phyloP scores from a whole-genome alignment of 1,140 invertebrate genomes.

The Sogatella furcifera region DNA sequence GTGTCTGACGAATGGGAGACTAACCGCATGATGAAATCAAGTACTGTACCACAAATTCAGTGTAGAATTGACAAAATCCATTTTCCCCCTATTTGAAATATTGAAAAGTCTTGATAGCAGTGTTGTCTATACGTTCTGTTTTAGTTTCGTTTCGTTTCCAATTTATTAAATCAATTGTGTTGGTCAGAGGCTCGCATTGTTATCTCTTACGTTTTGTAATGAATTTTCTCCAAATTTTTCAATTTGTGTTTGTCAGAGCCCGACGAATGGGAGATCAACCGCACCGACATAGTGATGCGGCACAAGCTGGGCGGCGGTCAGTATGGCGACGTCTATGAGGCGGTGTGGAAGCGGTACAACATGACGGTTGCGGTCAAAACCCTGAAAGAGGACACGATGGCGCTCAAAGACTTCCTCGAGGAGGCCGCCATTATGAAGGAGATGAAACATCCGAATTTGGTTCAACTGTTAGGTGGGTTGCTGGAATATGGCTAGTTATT shows the following conservation, averaged over 20 bases:
- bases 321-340: conserved; percentile 99
- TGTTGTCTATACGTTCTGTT: too few species aligned
- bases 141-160: too few species aligned
- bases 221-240: not conserved
- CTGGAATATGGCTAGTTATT: conserved; percentile 27
- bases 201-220: not conserved
- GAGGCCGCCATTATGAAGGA: conserved; percentile 99
- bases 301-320: conserved; percentile 96
- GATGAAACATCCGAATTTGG: conserved; percentile 98
- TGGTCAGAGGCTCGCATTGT: not conserved
- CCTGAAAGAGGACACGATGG: conserved; percentile 99
- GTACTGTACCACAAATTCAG: too few species aligned
- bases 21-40: too few species aligned
- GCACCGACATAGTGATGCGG: conserved; percentile 97
- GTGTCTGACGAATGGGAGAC: too few species aligned
- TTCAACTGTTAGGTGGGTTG: conserved; percentile 83
- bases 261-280: conserved; percentile 96
- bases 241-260: conserved; percentile 47
- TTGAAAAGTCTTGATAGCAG: too few species aligned
- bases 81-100: too few species aligned
- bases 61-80: too few species aligned
- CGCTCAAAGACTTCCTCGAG: conserved; percentile 96
- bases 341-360: conserved; percentile 92
- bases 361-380: conserved; percentile 97
- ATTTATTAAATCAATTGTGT: too few species aligned